These are phyloP conservation scores for Sebastes trivittatus DNA, from an alignment of 2,797 vertebrate species.

Conservation along the genomic window DNA sequence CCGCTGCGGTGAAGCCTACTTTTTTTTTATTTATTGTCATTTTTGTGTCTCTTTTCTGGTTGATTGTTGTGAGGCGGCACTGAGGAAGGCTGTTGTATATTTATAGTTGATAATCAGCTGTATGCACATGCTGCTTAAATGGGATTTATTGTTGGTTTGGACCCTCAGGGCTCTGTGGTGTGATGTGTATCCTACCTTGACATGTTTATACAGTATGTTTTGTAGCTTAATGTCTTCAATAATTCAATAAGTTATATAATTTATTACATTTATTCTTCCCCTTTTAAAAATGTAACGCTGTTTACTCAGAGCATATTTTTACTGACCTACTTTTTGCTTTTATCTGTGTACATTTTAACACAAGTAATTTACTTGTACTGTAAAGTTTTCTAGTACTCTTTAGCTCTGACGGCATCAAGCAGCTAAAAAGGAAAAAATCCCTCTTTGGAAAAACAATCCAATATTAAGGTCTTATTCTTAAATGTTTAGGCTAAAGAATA, in stretches of 20 bases:
- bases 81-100: neutral
- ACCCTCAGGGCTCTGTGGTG: too few relatives aligned
- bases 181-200: too few relatives aligned
- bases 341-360: neutral
- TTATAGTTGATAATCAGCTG: neutral
- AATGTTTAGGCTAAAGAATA: too few relatives aligned
- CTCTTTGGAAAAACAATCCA: too few relatives aligned
- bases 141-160: neutral
- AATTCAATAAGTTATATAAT: neutral
- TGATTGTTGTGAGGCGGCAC: neutral
- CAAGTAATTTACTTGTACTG: neutral
- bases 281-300: neutral
- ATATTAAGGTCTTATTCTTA: too few relatives aligned
- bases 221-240: neutral
- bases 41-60: neutral
- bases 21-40: neutral
- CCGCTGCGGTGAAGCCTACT: neutral
- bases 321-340: neutral
- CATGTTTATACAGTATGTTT: neutral
- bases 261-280: neutral
- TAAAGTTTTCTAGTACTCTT: too few relatives aligned
- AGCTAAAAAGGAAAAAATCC: too few relatives aligned
- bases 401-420: too few relatives aligned
- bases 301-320: neutral
- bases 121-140: neutral